A percentile compares a stretch with the other conserved stretches of the same genome.
Conservation (phyloP, 2,888 invertebrate species). For the Bombylius major region DNA sequence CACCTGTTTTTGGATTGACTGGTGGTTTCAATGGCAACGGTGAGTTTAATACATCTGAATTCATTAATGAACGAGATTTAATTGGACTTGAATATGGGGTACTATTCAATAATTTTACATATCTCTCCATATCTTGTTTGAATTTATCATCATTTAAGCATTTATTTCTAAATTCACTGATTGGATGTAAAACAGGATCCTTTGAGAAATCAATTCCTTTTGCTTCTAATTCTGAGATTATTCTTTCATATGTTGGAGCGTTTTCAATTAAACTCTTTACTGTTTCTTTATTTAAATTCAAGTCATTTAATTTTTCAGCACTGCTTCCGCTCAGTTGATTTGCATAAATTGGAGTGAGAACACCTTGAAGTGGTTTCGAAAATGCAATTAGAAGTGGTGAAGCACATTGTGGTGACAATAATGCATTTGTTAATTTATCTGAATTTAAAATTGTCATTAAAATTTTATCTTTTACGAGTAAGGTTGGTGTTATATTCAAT, state of each 20-base stretch:
- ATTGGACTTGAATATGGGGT: slow-evolving; percentile 16
- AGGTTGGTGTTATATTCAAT: slow-evolving; percentile 19
- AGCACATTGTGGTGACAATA: slow-evolving; percentile 13
- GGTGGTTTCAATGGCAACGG: slow-evolving; percentile 28
- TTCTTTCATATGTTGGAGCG: slow-evolving; percentile 45
- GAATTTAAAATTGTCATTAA: slow-evolving; percentile 23
- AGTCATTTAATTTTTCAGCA: slow-evolving; percentile 36
- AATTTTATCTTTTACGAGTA: slow-evolving; percentile 19
- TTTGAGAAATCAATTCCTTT: slow-evolving; percentile 42
- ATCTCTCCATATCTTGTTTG: slow-evolving; percentile 42
- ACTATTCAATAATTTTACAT: slow-evolving; percentile 20
- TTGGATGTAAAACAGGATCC: slow-evolving; percentile 45
- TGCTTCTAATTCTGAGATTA: slow-evolving; percentile 42
- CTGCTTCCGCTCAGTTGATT: background rate
- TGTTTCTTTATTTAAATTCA: slow-evolving; percentile 44
- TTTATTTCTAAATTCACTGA: slow-evolving; percentile 46
- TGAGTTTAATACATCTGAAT: slow-evolving; percentile 23
- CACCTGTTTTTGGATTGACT: slow-evolving; percentile 23
- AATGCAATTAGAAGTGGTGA: slow-evolving; percentile 25
- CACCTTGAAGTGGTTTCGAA: slow-evolving; percentile 23
- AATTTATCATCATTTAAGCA: slow-evolving; percentile 43
- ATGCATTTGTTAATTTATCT: slow-evolving; percentile 22
- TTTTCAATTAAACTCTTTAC: slow-evolving; percentile 46
- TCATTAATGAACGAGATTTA: slow-evolving; percentile 8
- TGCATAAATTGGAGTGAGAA: background rate